These are phyloP conservation scores for Archegozetes longisetosus DNA, from an alignment of 1,140 invertebrate species.

Conservation along the genomic window DNA sequence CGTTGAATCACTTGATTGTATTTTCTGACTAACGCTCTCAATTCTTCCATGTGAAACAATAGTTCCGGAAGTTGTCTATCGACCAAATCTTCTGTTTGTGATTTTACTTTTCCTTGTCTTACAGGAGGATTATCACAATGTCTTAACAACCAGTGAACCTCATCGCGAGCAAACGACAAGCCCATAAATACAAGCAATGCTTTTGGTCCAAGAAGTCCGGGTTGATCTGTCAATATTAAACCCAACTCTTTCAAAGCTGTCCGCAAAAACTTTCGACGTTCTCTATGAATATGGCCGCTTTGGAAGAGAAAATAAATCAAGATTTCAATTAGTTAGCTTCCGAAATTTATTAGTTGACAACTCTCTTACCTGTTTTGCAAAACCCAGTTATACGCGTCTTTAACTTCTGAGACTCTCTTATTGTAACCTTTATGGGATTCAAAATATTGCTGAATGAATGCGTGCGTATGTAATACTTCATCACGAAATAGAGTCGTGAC, in stretches of 20 bases:
- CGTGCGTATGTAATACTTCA: constrained; percentile 90
- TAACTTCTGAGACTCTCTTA: constrained; percentile 80
- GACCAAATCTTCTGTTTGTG: constrained; percentile 59
- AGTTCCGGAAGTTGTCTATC: constrained; percentile 91
- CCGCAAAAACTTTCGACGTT: constrained; percentile 86
- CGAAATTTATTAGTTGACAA: constrained; percentile 1
- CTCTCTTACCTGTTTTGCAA: constrained; percentile 57
- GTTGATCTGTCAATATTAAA: constrained; percentile 90
- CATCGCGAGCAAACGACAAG: constrained; percentile 82
- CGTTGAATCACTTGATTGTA: constrained; percentile 93
- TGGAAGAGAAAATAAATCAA: constrained; percentile 12
- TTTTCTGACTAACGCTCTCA: constrained; percentile 76
- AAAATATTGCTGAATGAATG: constrained; percentile 81
- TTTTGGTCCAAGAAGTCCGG: constrained; percentile 89
- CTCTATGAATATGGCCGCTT: constrained; percentile 67
- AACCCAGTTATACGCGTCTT: constrained; percentile 78
- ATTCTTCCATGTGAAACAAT: constrained; percentile 93
- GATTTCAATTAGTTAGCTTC: not conserved
- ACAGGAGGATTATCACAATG: constrained; percentile 88
- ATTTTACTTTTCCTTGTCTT: constrained; percentile 53
- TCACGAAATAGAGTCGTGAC: constrained; percentile 87
- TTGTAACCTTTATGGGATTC: constrained; percentile 88
- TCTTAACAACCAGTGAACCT: constrained; percentile 87
- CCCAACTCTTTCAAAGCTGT: constrained; percentile 88
- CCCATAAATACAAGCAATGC: constrained; percentile 86